Percentiles rank a stretch among this genome's conserved stretches.
Evolutionary conservation across 1,140 invertebrate genomes (phyloP).

Genomic region (Sycobia sp.): DNA sequence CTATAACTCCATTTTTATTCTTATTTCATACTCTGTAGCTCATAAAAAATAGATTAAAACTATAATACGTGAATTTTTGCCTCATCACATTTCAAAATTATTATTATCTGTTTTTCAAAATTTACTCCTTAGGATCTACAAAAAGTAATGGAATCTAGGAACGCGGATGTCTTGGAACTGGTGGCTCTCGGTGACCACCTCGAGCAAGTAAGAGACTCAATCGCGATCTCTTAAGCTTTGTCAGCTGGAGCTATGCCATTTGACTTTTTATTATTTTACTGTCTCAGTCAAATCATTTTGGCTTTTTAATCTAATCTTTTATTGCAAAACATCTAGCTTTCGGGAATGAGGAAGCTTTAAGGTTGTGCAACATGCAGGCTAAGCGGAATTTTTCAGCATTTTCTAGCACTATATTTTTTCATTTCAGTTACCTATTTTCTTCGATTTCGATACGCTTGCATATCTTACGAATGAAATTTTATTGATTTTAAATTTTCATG

Average conservation of each 20-base stretch:
- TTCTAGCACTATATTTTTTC: constrained; percentile 2
- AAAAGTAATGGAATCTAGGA: constrained; percentile 74
- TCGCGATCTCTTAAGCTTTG: constrained; percentile 31
- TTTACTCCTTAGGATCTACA: constrained; percentile 72
- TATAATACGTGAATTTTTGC: too few species aligned
- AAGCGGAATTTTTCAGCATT: constrained; percentile 15
- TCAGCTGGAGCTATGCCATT: constrained; percentile 19
- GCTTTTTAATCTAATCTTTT: constrained; percentile 17
- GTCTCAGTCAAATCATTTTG: constrained; percentile 1
- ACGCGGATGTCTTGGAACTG: constrained; percentile 75
- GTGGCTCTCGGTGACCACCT: constrained; percentile 77
- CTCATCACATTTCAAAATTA: neutral
- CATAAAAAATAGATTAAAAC: too few species aligned
- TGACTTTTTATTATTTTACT: constrained; percentile 17
- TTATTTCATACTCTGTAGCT: too few species aligned
- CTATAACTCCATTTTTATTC: neutral
- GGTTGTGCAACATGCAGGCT: constrained; percentile 6
- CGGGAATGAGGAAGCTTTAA: constrained; percentile 5
- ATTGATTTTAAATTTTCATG: too few species aligned
- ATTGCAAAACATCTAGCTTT: constrained; percentile 13
- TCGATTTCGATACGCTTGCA: constrained; percentile 7
- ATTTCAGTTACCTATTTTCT: neutral
- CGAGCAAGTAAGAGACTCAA: constrained; percentile 77
- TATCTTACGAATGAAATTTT: constrained; percentile 1
- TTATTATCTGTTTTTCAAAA: constrained; percentile 42